Evolutionary conservation across 2,113 vertebrate genomes (phyloP).

Genomic region (Megaceryle torquata): DNA sequence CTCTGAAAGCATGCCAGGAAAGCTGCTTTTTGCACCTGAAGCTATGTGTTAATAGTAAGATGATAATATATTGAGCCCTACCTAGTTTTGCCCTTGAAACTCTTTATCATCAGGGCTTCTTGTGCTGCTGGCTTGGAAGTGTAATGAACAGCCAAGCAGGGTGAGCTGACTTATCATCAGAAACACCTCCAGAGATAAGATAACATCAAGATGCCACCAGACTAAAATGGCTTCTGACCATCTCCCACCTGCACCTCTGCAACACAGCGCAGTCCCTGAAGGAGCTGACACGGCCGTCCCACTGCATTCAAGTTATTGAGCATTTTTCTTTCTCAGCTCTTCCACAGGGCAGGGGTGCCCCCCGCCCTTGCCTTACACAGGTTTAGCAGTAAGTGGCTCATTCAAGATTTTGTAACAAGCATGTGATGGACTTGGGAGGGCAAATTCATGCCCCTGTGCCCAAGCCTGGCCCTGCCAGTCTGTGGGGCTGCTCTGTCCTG

Average conservation of each 20-base stretch:
- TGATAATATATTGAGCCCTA: neutral
- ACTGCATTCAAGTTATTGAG: accelerated
- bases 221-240: neutral
- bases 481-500: neutral
- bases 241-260: neutral
- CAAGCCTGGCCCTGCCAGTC: too few relatives aligned
- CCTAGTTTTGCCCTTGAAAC: neutral
- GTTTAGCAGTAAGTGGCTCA: neutral
- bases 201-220: neutral
- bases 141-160: neutral
- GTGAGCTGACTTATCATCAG: neutral
- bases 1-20: neutral
- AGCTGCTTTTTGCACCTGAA: neutral
- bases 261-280: neutral
- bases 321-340: neutral
- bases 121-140: neutral
- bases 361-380: neutral
- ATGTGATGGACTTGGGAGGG: accelerated
- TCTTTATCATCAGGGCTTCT: neutral
- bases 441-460: neutral
- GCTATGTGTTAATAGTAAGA: neutral
- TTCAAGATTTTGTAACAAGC: neutral
- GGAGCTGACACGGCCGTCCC: neutral
- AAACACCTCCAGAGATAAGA: neutral
- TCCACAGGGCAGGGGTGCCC: neutral